Evolutionary conservation across 2,113 vertebrate species (phyloP).

Genomic region (Pteruthius melanotis): DNA sequence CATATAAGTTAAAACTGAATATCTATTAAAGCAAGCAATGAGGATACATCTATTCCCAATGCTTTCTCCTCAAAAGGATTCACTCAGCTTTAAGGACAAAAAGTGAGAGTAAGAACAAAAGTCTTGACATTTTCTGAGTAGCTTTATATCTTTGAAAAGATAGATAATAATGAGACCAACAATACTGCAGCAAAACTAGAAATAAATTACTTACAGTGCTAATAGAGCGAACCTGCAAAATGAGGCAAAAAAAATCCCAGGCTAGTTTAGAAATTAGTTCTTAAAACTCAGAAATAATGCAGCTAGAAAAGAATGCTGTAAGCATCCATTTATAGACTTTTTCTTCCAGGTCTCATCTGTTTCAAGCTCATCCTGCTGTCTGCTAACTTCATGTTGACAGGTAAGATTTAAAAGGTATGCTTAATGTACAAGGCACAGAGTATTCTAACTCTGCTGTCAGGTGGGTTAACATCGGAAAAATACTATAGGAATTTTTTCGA

Average conservation of each 20-base stretch:
- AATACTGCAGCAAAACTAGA: not conserved
- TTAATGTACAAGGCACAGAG: not conserved
- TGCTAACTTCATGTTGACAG: not conserved
- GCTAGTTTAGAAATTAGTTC: not conserved
- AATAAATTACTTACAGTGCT: not conserved
- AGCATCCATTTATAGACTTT: not conserved
- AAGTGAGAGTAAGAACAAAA: not conserved
- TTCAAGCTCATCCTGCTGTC: not conserved
- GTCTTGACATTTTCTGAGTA: not conserved
- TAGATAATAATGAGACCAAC: not conserved
- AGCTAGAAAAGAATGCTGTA: not conserved
- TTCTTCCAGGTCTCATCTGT: not conserved
- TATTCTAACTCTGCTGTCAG: not conserved
- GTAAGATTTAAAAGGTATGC: not conserved
- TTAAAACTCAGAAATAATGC: not conserved
- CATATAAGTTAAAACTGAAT: not conserved
- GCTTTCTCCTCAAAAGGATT: not conserved
- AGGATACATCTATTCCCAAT: not conserved
- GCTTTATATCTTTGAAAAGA: not conserved
- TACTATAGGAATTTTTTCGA: not conserved
- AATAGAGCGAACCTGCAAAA: not conserved
- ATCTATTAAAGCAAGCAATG: not conserved
- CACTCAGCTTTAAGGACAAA: not conserved
- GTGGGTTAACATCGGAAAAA: not conserved
- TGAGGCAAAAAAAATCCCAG: not conserved